Evolutionary conservation across 2,797 vertebrate genomes (phyloP).

Genomic region (Erethizon dorsatum): DNA sequence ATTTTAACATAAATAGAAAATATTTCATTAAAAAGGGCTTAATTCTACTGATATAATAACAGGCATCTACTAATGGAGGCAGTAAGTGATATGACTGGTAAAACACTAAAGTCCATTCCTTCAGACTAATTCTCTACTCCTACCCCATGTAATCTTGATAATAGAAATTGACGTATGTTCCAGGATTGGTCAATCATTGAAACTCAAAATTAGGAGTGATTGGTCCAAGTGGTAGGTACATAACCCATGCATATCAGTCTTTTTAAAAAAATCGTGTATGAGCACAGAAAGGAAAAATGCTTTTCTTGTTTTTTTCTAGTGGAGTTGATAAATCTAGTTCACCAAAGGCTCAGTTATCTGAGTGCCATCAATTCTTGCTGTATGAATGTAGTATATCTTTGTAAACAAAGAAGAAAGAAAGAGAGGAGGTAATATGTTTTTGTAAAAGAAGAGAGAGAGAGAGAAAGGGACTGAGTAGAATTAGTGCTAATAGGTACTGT

Average conservation of each 20-base stretch:
- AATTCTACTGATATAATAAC: not conserved
- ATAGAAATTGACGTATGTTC: not conserved
- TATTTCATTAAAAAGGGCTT: not conserved
- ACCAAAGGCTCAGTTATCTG: not conserved
- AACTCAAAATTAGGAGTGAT: not conserved
- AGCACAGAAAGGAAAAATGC: not conserved
- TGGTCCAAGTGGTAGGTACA: not conserved
- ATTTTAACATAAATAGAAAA: slow-evolving; percentile 28
- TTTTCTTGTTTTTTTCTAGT: not conserved
- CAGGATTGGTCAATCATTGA: not conserved
- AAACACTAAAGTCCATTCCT: not conserved
- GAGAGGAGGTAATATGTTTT: not conserved
- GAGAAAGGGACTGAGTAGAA: not conserved
- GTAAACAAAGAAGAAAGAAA: not conserved
- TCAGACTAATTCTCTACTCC: not conserved
- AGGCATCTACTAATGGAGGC: not conserved
- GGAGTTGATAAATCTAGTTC: not conserved
- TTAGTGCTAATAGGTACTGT: not conserved
- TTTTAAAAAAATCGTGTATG: slow-evolving; percentile 6
- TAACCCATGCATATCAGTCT: not conserved
- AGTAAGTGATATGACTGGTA: not conserved
- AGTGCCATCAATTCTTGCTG: not conserved
- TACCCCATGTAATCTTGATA: not conserved
- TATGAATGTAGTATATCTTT: not conserved
- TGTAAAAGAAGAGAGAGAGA: not conserved